phyloP scores from a whole-genome alignment of 1,140 invertebrate species.

The Drosophila setifemur region DNA sequence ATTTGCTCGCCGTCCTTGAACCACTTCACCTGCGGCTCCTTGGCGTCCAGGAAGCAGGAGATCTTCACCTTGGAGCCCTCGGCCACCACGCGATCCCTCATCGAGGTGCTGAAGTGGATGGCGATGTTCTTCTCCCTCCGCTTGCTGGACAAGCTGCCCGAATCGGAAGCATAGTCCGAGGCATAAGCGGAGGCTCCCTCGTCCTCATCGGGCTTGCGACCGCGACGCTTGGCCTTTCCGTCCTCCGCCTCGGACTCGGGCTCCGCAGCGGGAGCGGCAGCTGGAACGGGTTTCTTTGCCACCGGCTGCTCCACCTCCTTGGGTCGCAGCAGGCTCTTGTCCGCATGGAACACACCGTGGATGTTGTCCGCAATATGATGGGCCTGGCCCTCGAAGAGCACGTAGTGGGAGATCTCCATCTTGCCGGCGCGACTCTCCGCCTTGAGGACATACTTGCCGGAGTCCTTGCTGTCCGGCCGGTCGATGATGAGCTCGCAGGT shows the following conservation, averaged over 20 bases:
- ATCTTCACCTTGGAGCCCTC: slow-evolving; percentile 90
- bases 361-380: slow-evolving; percentile 79
- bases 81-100: slow-evolving; percentile 90
- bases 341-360: slow-evolving; percentile 81
- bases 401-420: slow-evolving; percentile 72
- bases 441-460: slow-evolving; percentile 75
- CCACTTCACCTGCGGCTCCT: slow-evolving; percentile 89
- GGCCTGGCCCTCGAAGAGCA: slow-evolving; percentile 71
- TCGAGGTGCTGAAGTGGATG: slow-evolving; percentile 76
- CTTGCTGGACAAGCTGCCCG: slow-evolving; percentile 71
- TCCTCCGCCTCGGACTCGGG: slow-evolving; percentile 55
- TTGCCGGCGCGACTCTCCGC: slow-evolving; percentile 78
- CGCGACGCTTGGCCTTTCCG: slow-evolving; percentile 53
- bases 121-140: slow-evolving; percentile 76
- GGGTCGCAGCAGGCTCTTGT: slow-evolving; percentile 69
- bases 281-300: slow-evolving; percentile 6
- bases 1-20: slow-evolving; percentile 86
- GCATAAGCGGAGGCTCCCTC: slow-evolving; percentile 49
- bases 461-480: slow-evolving; percentile 69
- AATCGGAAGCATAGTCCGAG: slow-evolving; percentile 67
- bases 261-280: slow-evolving; percentile 16
- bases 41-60: slow-evolving; percentile 92
- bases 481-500: slow-evolving; percentile 74
- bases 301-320: slow-evolving; percentile 67
- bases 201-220: slow-evolving; percentile 60